phyloP scores from a whole-genome alignment of 2,888 invertebrate genomes.

The Lochmaea capreae region DNA sequence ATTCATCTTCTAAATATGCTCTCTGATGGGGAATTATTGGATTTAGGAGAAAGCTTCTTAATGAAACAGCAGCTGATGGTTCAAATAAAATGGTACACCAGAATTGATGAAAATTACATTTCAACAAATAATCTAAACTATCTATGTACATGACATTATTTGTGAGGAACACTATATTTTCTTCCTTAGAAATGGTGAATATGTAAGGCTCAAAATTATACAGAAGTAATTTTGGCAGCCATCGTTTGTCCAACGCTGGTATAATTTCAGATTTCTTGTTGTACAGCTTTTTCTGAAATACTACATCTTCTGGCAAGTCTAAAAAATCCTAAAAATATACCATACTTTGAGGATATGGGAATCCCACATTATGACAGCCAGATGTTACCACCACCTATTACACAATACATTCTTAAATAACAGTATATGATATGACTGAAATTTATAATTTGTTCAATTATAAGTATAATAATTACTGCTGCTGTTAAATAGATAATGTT shows the following conservation, averaged over 20 bases:
- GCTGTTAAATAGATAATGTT: background rate
- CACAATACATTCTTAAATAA: background rate
- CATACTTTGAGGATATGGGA: conserved; percentile 1
- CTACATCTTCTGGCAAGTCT: conserved; percentile 46
- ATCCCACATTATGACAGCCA: background rate
- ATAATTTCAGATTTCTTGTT: conserved; percentile 55
- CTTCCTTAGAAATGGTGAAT: conserved; percentile 52
- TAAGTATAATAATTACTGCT: background rate
- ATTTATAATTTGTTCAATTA: background rate
- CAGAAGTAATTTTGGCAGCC: conserved; percentile 57
- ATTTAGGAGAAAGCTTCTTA: conserved; percentile 60
- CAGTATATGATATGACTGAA: background rate
- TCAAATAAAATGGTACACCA: conserved; percentile 63
- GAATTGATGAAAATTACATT: conserved; percentile 63
- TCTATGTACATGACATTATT: conserved; percentile 57
- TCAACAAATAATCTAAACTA: conserved; percentile 57
- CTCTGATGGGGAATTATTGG: conserved; percentile 63
- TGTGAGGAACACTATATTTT: conserved; percentile 55
- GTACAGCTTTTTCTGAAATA: conserved; percentile 49
- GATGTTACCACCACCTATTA: background rate
- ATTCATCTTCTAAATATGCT: conserved; percentile 62
- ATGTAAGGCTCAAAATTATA: conserved; percentile 58
- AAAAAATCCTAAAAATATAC: conserved; percentile 53
- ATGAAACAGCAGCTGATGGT: conserved; percentile 51
- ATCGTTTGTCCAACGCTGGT: conserved; percentile 58